These are phyloP conservation scores for Lasius platythorax DNA, from an alignment of 2,888 invertebrate genomes.

Conservation along the genomic window DNA sequence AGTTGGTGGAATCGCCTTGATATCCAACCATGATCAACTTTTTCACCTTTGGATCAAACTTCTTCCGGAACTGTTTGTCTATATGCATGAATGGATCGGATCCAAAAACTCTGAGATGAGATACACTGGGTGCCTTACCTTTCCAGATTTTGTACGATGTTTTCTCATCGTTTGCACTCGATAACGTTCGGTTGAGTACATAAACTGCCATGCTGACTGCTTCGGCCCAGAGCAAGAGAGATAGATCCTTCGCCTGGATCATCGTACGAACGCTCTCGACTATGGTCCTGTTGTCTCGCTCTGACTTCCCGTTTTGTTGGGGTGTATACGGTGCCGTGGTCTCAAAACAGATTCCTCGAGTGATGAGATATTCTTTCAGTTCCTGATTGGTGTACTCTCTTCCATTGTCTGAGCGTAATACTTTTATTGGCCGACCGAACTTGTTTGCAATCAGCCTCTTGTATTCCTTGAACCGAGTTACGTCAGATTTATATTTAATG, in stretches of 20 bases:
- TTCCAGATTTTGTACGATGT: not conserved
- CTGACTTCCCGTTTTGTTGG: not conserved
- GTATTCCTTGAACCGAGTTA: not conserved
- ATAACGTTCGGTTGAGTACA: not conserved
- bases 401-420: slow-evolving; percentile 11
- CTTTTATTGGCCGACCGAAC: not conserved
- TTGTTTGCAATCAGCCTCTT: not conserved
- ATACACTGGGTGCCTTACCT: not conserved
- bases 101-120: not conserved
- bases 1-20: not conserved
- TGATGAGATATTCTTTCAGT: not conserved
- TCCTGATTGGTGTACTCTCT: slow-evolving; percentile 7
- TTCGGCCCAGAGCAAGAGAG: not conserved
- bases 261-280: slow-evolving; percentile 10
- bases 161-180: not conserved
- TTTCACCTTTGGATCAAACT: not conserved
- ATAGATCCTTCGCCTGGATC: not conserved
- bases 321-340: not conserved
- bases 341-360: not conserved
- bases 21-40: not conserved
- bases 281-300: not conserved
- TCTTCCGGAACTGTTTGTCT: not conserved
- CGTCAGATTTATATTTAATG: not conserved
- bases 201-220: slow-evolving; percentile 12
- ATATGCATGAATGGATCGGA: not conserved